Evolutionary conservation across 2,113 vertebrate genomes (phyloP), one percentile per base, ranked within the genome.

Genomic region (Seriola quinqueradiata): DNA sequence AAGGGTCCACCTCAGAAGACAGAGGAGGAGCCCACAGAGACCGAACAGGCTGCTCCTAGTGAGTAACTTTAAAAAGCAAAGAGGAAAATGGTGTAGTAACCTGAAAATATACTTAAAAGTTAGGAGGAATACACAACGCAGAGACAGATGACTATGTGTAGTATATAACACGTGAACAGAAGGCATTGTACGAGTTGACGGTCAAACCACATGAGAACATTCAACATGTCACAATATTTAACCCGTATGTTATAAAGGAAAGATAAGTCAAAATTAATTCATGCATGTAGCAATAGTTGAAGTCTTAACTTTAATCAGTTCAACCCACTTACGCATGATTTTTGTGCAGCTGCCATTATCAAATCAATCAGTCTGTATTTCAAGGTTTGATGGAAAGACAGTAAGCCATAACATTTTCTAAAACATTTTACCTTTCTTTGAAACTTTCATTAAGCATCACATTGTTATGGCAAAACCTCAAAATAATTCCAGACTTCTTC

Each of bases 1-100:
- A 98, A 97, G 94, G 97, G 97, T 50, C 95, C 94, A 3, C 95
- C 96, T 75, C 97, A 96, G 90, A 95, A 96, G 88, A 95, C 95
- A 10, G 97, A 96, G 81, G 79, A 95, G 74, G 93, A 96, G 42
- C 96, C 96, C 23, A 89, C 86, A 0, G 97, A 98, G 88, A 94
- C 95, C 61, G 96, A 98, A 23, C 95, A 95, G 85, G 91, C 92
- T 13, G 93, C 91, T 66, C 98, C 98, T 38, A 97, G 98, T 99
- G 95, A 96, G 97, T 93, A 13, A n/a, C 57, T 76, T 17, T 44
- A 3, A 74, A 59, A 13, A 19, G 14, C 11, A 77, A 57, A 40
- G 25, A 71, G 13, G 6, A 44, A 59, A 70, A 58, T 46, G 44
- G 12, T 42, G 32, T 50, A 17, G 5, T 38, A n/a, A 40, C 4